Evolutionary conservation across 2,888 invertebrate genomes (phyloP), one percentile per base, ranked within the genome.

Genomic region (Pogonocherus hispidulus): DNA sequence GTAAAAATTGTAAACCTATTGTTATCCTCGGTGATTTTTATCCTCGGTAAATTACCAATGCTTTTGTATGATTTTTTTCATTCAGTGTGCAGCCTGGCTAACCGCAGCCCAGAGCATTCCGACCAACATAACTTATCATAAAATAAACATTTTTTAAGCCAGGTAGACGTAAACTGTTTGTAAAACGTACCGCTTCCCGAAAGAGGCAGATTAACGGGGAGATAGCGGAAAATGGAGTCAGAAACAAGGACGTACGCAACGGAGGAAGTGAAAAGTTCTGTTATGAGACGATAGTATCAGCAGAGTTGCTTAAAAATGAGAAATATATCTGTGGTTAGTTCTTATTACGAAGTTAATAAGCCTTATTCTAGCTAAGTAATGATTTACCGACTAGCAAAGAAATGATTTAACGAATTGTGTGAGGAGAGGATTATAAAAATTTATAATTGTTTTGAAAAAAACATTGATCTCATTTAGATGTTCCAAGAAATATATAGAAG

Each of bases 121-220:
- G 16, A 3, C n/a, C 41, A 11, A 55, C 41, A 44, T 56, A 57
- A 57, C 27, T 57, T 57, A 57, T 57, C 46, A 57, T 57, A 57
- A 57, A 57, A 57, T 57, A 57, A 57, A 57, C 57, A 57, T 57
- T 57, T 44, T 57, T 41, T 9, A 37, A 46, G 22, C 22, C 18
- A 16, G 57, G 22, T 9, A 44, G 57, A 57, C 57, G 18, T 57
- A 57, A 57, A 57, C 37, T 20, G 57, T 57, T 44, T 23, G 20
- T 57, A 46, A 57, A 57, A 57, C 37, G 37, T 22, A 41, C 57
- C 57, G 44, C 46, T 46, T 9, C 37, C 23, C 8, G 14, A 57
- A 56, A 46, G 14, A 23, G 2, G 8, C 9, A 56, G 57, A 57
- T 57, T 16, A 44, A 44, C 44, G 27, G 11, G 14, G 9, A 9